These are phyloP conservation scores for Carettochelys insculpta DNA, from an alignment of 2,113 vertebrate species.

Conservation along the genomic window DNA sequence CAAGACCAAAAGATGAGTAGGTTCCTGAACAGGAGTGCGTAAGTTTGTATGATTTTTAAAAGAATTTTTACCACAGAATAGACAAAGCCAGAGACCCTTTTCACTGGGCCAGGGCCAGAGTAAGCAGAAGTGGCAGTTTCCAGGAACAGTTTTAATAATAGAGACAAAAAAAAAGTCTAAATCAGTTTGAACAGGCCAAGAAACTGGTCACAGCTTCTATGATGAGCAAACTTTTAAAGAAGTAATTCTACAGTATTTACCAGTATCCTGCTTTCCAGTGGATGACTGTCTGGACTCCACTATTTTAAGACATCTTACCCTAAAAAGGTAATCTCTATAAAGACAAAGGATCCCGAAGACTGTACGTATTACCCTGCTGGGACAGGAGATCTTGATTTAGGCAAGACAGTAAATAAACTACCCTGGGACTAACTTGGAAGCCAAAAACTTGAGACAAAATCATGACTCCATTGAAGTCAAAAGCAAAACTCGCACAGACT, in stretches of 20 bases:
- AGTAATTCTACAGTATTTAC: neutral
- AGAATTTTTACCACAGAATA: neutral
- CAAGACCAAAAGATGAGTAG: neutral
- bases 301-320: neutral
- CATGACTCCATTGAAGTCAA: slow-evolving; percentile 16
- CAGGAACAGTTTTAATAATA: neutral
- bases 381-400: neutral
- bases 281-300: neutral
- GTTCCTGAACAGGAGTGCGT: neutral
- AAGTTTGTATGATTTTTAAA: neutral
- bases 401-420: neutral
- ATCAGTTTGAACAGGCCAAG: neutral
- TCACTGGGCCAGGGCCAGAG: neutral
- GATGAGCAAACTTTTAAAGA: neutral
- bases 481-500: neutral
- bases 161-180: neutral
- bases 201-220: neutral
- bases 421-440: neutral
- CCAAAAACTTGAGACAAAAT: neutral
- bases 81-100: neutral
- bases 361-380: neutral
- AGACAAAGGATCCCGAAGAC: neutral
- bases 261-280: neutral
- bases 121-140: neutral
- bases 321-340: neutral